Evolutionary conservation across 2,113 vertebrate species (phyloP).

Genomic region (Meles meles): DNA sequence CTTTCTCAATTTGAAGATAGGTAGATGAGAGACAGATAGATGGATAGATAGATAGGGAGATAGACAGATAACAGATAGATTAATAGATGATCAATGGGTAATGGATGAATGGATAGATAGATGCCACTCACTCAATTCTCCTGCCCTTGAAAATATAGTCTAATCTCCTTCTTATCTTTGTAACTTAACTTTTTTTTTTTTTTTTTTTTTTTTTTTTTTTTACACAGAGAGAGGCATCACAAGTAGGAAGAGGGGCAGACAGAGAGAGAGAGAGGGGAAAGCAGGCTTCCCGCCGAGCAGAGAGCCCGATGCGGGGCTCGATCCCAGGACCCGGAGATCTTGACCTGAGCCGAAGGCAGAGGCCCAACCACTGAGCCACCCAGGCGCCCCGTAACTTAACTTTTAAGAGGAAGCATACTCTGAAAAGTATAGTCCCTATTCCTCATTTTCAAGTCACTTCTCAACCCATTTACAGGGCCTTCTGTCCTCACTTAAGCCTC

Average conservation of each 20-base stretch:
- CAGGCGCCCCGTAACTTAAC: not conserved
- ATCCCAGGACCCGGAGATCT: too few species aligned
- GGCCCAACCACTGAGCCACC: too few species aligned
- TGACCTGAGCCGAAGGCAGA: too few species aligned
- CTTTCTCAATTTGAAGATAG: not conserved
- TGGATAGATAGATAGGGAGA: not conserved
- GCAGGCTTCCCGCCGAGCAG: too few species aligned
- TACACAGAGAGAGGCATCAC: too few species aligned
- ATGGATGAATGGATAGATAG: not conserved
- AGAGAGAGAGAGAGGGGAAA: too few species aligned
- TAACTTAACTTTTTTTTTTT: not conserved
- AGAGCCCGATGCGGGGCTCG: too few species aligned
- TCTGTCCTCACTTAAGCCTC: not conserved
- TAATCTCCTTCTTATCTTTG: not conserved
- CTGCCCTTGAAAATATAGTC: not conserved
- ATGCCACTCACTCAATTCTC: not conserved
- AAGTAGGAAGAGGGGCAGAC: too few species aligned
- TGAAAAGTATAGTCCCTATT: not conserved
- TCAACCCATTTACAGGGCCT: not conserved
- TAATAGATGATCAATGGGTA: not conserved
- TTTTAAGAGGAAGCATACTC: not conserved
- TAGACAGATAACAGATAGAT: not conserved
- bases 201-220: too few species aligned
- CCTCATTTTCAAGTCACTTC: not conserved
- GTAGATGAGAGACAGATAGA: not conserved